Percentiles rank a stretch among this genome's conserved stretches.
These are phyloP conservation scores for Drosophila neutralis DNA, from an alignment of 2,888 invertebrate genomes.

Conservation along the genomic window DNA sequence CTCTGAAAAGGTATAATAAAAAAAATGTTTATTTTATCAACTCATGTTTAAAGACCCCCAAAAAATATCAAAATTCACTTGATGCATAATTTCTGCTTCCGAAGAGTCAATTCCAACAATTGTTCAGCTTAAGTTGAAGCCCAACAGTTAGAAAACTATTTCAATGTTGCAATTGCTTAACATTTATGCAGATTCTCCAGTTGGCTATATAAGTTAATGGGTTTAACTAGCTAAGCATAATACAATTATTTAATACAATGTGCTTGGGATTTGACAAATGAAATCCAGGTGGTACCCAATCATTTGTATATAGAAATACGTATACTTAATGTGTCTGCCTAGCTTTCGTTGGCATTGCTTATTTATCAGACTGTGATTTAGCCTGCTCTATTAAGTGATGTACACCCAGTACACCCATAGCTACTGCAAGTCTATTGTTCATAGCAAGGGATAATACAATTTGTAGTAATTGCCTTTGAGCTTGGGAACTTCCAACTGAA, in stretches of 20 bases:
- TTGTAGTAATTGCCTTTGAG: not conserved
- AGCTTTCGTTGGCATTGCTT: not conserved
- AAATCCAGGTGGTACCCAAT: not conserved
- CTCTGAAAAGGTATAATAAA: not conserved
- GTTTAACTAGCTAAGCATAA: not conserved
- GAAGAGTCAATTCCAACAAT: not conserved
- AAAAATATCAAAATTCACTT: not conserved
- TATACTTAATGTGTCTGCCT: not conserved
- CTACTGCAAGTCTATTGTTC: not conserved
- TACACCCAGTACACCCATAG: not conserved
- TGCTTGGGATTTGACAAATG: too few species aligned
- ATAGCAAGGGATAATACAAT: not conserved
- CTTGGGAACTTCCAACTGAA: not conserved
- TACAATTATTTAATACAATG: not conserved
- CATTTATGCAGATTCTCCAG: not conserved
- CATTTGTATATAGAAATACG: not conserved
- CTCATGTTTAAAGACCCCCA: not conserved
- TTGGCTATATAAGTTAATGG: not conserved
- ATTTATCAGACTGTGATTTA: not conserved
- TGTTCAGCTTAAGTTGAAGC: not conserved
- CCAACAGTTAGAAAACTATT: not conserved
- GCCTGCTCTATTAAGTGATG: not conserved
- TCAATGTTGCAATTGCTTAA: not conserved
- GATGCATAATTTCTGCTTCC: not conserved
- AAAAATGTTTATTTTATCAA: not conserved